Percentiles rank a stretch among this genome's conserved stretches.
These are phyloP conservation scores for Thecophora atra DNA, from an alignment of 2,888 invertebrate genomes.

Conservation along the genomic window DNA sequence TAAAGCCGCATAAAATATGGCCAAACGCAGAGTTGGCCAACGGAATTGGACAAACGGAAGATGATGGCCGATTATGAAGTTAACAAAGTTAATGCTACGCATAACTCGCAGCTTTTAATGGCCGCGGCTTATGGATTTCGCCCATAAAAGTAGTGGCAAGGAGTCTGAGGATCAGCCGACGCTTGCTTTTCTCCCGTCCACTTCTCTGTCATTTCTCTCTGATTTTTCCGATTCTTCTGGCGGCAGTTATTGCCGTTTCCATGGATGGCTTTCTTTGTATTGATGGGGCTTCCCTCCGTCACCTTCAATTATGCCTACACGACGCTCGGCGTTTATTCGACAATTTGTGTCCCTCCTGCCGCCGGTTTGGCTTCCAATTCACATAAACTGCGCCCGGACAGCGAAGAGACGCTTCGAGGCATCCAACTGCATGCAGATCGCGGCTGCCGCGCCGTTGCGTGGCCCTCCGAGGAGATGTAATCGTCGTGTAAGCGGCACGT, in stretches of 20 bases:
- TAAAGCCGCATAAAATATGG: slow-evolving; percentile 56
- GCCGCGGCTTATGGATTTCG: slow-evolving; percentile 7
- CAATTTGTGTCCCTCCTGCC: not conserved
- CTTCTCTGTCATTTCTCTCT: not conserved
- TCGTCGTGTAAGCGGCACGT: slow-evolving; percentile 9
- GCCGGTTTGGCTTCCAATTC: not conserved
- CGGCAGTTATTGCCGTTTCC: not conserved
- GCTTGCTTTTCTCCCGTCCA: not conserved
- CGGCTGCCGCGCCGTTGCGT: not conserved
- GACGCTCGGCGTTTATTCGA: not conserved
- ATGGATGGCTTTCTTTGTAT: not conserved
- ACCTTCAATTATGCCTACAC: slow-evolving; percentile 20
- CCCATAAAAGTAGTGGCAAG: not conserved
- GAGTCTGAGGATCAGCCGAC: not conserved
- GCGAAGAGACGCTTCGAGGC: not conserved
- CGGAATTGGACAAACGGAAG: not conserved
- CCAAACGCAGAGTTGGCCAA: slow-evolving; percentile 34
- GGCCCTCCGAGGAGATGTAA: slow-evolving; percentile 3
- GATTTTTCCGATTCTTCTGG: not conserved
- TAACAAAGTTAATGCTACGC: slow-evolving; percentile 26
- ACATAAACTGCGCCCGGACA: not conserved
- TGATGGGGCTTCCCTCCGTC: not conserved
- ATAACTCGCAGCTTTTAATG: slow-evolving; percentile 14
- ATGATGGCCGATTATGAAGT: slow-evolving; percentile 39
- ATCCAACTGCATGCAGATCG: not conserved